Conservation (phyloP, 2,888 invertebrate species). For the Meloe dianella region DNA sequence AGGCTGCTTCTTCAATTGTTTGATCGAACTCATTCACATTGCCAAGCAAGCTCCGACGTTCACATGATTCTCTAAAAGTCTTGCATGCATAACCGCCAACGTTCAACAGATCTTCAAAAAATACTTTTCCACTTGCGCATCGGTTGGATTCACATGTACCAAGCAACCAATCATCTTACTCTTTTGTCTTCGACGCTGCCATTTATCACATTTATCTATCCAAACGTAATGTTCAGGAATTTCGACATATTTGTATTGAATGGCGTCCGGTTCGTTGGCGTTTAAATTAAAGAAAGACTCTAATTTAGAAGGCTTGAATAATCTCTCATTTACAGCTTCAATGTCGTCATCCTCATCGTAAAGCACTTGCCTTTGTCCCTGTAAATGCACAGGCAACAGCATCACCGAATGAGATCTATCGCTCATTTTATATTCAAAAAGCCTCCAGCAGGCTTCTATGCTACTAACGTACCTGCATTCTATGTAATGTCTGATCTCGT, state of each 20-base stretch:
- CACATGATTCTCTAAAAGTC: constrained; percentile 40
- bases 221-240: constrained; percentile 39
- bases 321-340: constrained; percentile 21
- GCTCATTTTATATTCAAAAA: constrained; percentile 42
- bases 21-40: constrained; percentile 46
- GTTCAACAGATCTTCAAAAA: constrained; percentile 42
- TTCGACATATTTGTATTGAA: constrained; percentile 29
- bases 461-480: constrained; percentile 50
- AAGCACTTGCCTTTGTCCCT: constrained; percentile 30
- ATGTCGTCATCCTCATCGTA: constrained; percentile 22
- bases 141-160: constrained; percentile 18
- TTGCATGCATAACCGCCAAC: constrained; percentile 34
- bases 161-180: constrained; percentile 23
- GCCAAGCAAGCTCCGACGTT: constrained; percentile 38
- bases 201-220: background rate
- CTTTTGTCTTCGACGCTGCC: constrained; percentile 12
- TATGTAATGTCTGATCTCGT: constrained; percentile 47
- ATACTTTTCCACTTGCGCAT: constrained; percentile 38
- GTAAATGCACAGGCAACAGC: constrained; percentile 51
- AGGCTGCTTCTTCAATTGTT: constrained; percentile 40
- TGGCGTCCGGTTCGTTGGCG: constrained; percentile 31
- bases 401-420: constrained; percentile 46
- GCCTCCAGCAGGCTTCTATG: constrained; percentile 52
- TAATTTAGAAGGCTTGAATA: constrained; percentile 32
- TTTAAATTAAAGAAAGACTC: constrained; percentile 44